Percentiles rank a stretch among this genome's conserved stretches.
phyloP scores from a whole-genome alignment of 2,113 vertebrate genomes.

The Rhinopomastus cyanomelas region DNA sequence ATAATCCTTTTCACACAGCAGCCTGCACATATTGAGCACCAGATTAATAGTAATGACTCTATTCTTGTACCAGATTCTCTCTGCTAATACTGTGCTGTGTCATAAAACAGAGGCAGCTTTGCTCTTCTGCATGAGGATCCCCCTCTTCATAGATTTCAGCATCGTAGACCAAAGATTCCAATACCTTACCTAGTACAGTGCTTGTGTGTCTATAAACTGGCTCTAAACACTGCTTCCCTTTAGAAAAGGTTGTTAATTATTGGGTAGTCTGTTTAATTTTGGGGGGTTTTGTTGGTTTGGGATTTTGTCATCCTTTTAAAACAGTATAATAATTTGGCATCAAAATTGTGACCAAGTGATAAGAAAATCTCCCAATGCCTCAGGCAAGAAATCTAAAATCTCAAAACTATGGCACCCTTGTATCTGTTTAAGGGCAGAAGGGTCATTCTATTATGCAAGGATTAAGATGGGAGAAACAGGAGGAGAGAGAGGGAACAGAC shows the following conservation, averaged over 20 bases:
- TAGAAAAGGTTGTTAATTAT: background rate
- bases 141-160: background rate
- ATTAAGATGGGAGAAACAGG: background rate
- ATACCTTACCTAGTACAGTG: background rate
- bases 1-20: background rate
- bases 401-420: background rate
- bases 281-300: background rate
- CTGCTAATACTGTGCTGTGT: background rate
- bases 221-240: background rate
- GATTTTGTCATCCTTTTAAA: background rate
- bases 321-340: rapidly evolving
- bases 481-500: background rate
- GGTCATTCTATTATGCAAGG: background rate
- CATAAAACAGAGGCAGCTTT: background rate
- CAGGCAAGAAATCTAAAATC: too few species aligned
- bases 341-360: background rate
- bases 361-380: background rate
- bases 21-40: background rate
- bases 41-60: background rate
- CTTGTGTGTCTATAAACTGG: background rate
- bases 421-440: background rate
- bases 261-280: background rate
- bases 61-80: background rate
- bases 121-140: background rate
- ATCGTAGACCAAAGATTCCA: background rate